A percentile compares a stretch with the other conserved stretches of the same genome.
Evolutionary conservation across 2,113 vertebrate species (phyloP).

Genomic region (Alexandromys fortis): DNA sequence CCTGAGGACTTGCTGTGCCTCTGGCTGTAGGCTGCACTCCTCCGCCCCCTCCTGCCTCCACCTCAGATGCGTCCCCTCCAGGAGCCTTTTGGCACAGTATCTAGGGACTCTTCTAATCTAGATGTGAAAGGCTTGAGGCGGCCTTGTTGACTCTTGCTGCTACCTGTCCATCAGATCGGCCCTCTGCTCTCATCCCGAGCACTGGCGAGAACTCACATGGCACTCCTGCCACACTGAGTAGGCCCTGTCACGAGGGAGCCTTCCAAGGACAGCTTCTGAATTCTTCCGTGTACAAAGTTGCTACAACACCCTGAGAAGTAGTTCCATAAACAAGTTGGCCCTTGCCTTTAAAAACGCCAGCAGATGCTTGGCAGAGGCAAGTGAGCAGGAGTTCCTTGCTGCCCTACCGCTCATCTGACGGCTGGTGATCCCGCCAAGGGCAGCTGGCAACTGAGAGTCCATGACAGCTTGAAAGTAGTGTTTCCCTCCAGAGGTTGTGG

Average conservation of each 20-base stretch:
- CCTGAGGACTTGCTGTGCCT: neutral
- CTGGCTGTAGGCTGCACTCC: neutral
- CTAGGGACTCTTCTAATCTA: neutral
- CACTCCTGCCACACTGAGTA: neutral
- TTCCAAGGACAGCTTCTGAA: neutral
- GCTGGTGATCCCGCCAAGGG: neutral
- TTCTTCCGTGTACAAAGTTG: neutral
- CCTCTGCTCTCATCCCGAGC: neutral
- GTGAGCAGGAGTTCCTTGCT: neutral
- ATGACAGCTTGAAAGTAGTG: slow-evolving; percentile 58
- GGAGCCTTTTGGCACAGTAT: neutral
- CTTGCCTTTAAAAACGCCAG: neutral
- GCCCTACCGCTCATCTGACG: neutral
- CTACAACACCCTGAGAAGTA: neutral
- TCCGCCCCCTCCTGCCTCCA: too few relatives aligned
- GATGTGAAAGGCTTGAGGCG: rapidly evolving
- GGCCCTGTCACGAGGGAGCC: neutral
- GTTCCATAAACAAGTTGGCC: neutral
- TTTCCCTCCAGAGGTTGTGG: slow-evolving; percentile 50
- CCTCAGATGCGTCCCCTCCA: neutral
- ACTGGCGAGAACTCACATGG: neutral
- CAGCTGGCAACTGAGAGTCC: slow-evolving; percentile 7
- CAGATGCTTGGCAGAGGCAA: neutral
- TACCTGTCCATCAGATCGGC: neutral
- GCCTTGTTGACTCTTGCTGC: neutral